Percentiles rank a stretch among this genome's conserved stretches.
These are phyloP conservation scores for Nineta flava DNA, from an alignment of 2,888 invertebrate genomes.

Conservation along the genomic window DNA sequence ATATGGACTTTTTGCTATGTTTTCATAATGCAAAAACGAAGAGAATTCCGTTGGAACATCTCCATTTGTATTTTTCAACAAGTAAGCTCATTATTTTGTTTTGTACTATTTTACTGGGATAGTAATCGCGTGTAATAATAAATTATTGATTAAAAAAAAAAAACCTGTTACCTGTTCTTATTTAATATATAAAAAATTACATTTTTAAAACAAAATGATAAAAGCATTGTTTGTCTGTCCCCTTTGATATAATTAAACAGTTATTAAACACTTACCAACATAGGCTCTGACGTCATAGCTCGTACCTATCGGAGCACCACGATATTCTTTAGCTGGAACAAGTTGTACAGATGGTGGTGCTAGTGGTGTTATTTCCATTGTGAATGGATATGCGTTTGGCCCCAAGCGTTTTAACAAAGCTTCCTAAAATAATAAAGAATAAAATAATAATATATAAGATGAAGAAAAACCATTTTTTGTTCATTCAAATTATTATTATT, in stretches of 20 bases:
- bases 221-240: too few relatives aligned
- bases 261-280: constrained; percentile 45
- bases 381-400: constrained; percentile 64
- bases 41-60: too few relatives aligned
- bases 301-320: constrained; percentile 80
- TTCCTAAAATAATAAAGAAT: constrained; percentile 40
- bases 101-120: too few relatives aligned
- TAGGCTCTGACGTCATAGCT: constrained; percentile 80
- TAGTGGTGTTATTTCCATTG: constrained; percentile 61
- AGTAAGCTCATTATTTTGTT: too few relatives aligned
- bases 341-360: constrained; percentile 85
- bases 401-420: constrained; percentile 64
- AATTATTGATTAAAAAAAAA: too few relatives aligned
- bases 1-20: too few relatives aligned
- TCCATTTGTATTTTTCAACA: too few relatives aligned
- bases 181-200: too few relatives aligned
- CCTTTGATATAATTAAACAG: not conserved
- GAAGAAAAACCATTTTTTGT: not conserved
- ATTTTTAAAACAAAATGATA: too few relatives aligned
- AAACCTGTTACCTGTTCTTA: too few relatives aligned
- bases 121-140: too few relatives aligned
- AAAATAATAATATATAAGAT: not conserved
- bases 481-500: not conserved
- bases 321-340: constrained; percentile 81
- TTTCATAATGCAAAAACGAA: too few relatives aligned